Percentiles rank a stretch among this genome's conserved stretches.
Conservation (phyloP, 2,797 vertebrate species). For the Brachyrhaphis roseni region DNA sequence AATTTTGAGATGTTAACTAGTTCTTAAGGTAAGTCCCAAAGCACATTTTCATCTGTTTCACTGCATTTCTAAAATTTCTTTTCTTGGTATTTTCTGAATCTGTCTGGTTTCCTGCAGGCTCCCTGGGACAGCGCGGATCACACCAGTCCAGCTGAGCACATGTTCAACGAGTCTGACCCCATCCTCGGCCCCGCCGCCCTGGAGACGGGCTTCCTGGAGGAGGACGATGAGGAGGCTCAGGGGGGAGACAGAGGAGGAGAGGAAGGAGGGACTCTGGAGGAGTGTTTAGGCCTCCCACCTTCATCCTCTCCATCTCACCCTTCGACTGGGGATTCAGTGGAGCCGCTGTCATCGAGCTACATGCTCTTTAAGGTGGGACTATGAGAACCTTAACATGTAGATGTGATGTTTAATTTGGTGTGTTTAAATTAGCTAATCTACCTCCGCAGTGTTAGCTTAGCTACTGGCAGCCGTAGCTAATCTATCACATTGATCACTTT, state of each 20-base stretch:
- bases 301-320: constrained; percentile 77
- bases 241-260: constrained; percentile 63
- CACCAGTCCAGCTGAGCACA: constrained; percentile 80
- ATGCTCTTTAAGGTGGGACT: constrained; percentile 81
- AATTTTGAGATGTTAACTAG: too few relatives aligned
- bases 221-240: constrained; percentile 78
- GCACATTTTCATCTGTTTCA: not conserved
- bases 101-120: constrained; percentile 59
- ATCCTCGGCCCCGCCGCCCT: constrained; percentile 80
- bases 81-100: not conserved
- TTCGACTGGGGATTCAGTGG: constrained; percentile 74
- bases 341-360: constrained; percentile 81
- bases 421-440: too few relatives aligned
- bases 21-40: not conserved
- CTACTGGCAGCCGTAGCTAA: too few relatives aligned
- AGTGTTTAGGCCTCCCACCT: constrained; percentile 83
- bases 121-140: constrained; percentile 83
- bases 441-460: too few relatives aligned
- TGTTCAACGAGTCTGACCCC: constrained; percentile 84
- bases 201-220: constrained; percentile 81
- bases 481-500: too few relatives aligned
- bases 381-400: too few relatives aligned
- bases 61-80: not conserved
- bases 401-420: too few relatives aligned
- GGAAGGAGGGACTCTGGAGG: constrained; percentile 77